These are phyloP conservation scores for Nylanderia fulva DNA, from an alignment of 1,140 invertebrate genomes.

Conservation along the genomic window DNA sequence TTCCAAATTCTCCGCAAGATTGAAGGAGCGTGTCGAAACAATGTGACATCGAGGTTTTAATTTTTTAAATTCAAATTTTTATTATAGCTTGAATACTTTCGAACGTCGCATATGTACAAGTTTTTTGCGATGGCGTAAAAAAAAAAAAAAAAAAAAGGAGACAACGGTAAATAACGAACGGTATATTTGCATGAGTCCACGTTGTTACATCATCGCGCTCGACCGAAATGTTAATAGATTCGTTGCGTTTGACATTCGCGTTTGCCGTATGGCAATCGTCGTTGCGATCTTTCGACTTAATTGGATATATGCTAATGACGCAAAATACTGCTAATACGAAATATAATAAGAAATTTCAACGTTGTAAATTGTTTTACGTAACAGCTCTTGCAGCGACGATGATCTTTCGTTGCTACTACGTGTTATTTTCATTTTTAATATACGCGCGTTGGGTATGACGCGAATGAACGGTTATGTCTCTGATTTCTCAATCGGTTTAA, in stretches of 20 bases:
- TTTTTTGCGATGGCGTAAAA: not conserved
- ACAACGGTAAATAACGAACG: not conserved
- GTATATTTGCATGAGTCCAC: conserved; percentile 30
- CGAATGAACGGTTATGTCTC: conserved; percentile 28
- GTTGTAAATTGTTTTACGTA: not conserved
- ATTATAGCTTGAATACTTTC: no score
- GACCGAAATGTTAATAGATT: conserved; percentile 48
- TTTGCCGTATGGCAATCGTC: conserved; percentile 22
- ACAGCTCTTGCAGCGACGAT: not conserved
- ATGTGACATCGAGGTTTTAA: not conserved
- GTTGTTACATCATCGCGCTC: conserved; percentile 30
- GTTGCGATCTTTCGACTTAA: conserved; percentile 37
- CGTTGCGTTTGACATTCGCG: conserved; percentile 41
- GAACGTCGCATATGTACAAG: not conserved
- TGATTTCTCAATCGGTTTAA: conserved; percentile 59
- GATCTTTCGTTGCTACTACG: not conserved
- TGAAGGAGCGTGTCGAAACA: not conserved
- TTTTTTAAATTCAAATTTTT: not conserved
- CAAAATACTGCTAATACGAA: conserved; percentile 11
- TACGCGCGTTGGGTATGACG: not conserved
- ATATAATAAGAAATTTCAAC: conserved; percentile 16
- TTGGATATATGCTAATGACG: conserved; percentile 53
- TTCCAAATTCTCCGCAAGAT: not conserved
- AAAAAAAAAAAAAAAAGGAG: not conserved
- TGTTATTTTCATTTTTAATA: not conserved